These are phyloP conservation scores for Paradoxurus hermaphroditus DNA, from an alignment of 2,113 vertebrate genomes.

Conservation along the genomic window DNA sequence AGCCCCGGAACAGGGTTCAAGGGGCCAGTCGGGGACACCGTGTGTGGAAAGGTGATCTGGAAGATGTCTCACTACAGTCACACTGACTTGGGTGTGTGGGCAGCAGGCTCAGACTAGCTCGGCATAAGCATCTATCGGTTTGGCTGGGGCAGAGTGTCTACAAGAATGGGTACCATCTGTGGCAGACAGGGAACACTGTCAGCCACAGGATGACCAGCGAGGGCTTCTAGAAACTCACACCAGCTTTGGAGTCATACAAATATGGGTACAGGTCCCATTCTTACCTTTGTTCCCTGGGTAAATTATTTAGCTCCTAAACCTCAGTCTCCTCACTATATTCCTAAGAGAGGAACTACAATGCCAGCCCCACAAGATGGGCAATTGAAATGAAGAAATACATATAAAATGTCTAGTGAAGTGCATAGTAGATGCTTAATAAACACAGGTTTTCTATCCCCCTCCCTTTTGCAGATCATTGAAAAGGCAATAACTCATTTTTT, in stretches of 20 bases:
- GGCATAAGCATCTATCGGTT: background rate
- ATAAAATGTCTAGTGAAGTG: fast-evolving
- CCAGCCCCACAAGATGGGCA: background rate
- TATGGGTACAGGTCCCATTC: background rate
- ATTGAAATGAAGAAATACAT: background rate
- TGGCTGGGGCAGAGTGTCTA: background rate
- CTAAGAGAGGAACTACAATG: background rate
- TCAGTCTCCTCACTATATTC: background rate
- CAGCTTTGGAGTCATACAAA: background rate
- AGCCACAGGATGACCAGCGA: fast-evolving
- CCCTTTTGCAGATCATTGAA: background rate
- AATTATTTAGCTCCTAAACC: background rate
- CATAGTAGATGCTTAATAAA: background rate
- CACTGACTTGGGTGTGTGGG: background rate
- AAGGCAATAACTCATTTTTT: background rate
- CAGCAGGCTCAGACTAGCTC: background rate
- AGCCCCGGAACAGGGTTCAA: background rate
- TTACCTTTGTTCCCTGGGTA: background rate
- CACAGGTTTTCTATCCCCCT: background rate
- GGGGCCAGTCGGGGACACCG: too few relatives aligned
- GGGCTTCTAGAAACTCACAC: background rate
- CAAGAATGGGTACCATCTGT: background rate
- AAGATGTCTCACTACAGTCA: background rate
- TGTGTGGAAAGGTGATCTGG: background rate
- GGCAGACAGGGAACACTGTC: background rate